Percentiles rank a stretch among this genome's conserved stretches.
These are phyloP conservation scores for Cololabis saira DNA, from an alignment of 2,113 vertebrate species.

Conservation along the genomic window DNA sequence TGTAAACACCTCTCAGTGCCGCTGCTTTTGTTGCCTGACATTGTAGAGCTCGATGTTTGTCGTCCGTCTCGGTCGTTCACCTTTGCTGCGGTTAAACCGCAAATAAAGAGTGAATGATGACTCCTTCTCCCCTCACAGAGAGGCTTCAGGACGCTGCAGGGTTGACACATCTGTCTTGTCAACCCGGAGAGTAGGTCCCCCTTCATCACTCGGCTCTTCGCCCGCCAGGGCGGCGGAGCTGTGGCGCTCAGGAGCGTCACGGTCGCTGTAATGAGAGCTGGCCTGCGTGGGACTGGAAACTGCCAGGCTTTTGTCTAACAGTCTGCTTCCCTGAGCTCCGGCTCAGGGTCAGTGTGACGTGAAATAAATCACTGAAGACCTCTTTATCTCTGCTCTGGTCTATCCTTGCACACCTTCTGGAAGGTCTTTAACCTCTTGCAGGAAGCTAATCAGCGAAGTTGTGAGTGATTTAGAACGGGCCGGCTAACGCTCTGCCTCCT, in stretches of 20 bases:
- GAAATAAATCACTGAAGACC: constrained; percentile 29
- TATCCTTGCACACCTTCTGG: constrained; percentile 40
- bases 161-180: neutral
- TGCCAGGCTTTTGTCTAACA: neutral
- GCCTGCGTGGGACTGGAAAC: neutral
- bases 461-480: constrained; percentile 45
- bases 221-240: neutral
- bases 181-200: neutral
- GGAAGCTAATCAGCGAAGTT: constrained; percentile 37
- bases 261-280: neutral
- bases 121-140: neutral
- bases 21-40: too few species aligned
- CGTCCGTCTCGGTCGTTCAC: neutral
- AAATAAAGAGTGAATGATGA: neutral
- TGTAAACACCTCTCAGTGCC: too few species aligned
- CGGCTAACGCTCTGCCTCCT: constrained; percentile 29
- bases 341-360: constrained; percentile 7
- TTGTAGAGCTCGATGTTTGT: neutral
- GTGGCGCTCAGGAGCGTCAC: neutral
- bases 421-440: constrained; percentile 40
- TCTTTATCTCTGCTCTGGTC: constrained; percentile 18
- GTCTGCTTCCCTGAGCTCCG: constrained; percentile 11
- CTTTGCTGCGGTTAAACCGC: neutral
- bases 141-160: neutral
- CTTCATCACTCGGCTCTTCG: neutral